Conservation (phyloP, 35 echinoderm and acorn worm genomes). For the Patiria miniata region DNA sequence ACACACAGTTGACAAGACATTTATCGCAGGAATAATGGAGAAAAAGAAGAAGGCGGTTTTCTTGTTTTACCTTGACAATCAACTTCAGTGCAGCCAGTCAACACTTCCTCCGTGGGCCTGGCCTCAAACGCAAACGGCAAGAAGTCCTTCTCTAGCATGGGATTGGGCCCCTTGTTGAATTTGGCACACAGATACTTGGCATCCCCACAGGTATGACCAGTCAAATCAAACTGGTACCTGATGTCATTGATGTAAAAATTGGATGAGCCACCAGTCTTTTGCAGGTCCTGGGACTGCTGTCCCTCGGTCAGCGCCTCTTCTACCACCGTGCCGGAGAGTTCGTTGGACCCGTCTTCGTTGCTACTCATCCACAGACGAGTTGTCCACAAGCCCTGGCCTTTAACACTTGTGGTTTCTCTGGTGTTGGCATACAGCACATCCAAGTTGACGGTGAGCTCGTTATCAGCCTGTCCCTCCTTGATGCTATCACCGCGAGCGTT, state of each 20-base stretch:
- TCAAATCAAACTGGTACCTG: slow-evolving; percentile 45
- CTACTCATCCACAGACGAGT: slow-evolving; percentile 50
- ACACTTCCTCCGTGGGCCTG: slow-evolving; percentile 45
- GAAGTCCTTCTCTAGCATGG: slow-evolving; percentile 22
- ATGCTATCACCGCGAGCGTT: slow-evolving; percentile 37
- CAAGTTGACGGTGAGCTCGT: slow-evolving; percentile 44
- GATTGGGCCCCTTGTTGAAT: slow-evolving; percentile 51
- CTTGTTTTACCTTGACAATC: slow-evolving; percentile 79
- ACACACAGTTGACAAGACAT: too few relatives aligned
- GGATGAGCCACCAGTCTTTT: slow-evolving; percentile 1
- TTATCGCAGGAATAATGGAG: too few relatives aligned
- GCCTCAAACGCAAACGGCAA: slow-evolving; percentile 46
- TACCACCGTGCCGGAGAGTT: slow-evolving; percentile 12
- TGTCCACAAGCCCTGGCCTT: slow-evolving; percentile 65
- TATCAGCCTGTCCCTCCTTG: slow-evolving; percentile 11
- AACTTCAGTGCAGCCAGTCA: slow-evolving; percentile 68
- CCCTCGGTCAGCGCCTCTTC: slow-evolving; percentile 27
- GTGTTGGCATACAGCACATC: slow-evolving; percentile 60
- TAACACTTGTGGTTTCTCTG: slow-evolving; percentile 52
- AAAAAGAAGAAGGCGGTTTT: background rate
- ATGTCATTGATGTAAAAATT: slow-evolving; percentile 44
- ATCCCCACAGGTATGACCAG: slow-evolving; percentile 37
- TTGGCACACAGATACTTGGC: slow-evolving; percentile 55
- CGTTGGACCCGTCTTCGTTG: slow-evolving; percentile 38
- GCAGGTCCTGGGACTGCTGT: slow-evolving; percentile 28